Base-by-base conservation (phyloP, 2,797 vertebrate species). In the Coregonus ussuriensis region DNA sequence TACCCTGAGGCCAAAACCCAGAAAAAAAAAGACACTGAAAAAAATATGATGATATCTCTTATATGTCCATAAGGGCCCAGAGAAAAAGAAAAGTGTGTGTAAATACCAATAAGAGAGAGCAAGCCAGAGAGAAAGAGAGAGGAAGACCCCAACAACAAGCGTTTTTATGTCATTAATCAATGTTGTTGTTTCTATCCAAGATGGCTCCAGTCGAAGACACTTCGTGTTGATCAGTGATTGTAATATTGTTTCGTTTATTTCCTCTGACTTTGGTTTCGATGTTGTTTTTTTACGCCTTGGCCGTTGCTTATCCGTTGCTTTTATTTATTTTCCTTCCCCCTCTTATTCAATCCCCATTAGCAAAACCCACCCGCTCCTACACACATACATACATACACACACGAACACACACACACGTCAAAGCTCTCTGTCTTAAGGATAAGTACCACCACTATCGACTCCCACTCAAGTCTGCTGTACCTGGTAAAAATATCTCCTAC, bases 1-100 rank as follows among this genome's bases (percentile, higher is more conserved):
- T 52, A 18, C 15, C 87, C 91, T 51, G 80, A 94, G 94, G 97
- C 95, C 95, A 97, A 96, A 96, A 95, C 91, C 88, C 84, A 87
- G 84, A 86, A 82, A 88, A 91, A 84, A 76, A 79, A 85, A 84
- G 82, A 88, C 81, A 84, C 83, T 85, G 86, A 88, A 88, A 81
- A 88, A 85, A 83, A 86, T 77, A 85, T 81, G 84, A 87, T 86
- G 33, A 70, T 87, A 86, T 90, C 79, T 86, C 75, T 83, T 85
- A 90, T 91, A 83, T 90, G 89, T 92, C 90, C 90, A 88, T 91
- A 91, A 84, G 79, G 74, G 90, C 85, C 85, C 74, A 74, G 78
- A 74, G 80, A 82, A 82, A 84, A 89, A 89, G 81, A 81, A 82
- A 83, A 89, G 89, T 91, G 89, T 87, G 87, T 94, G 91, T 91